Evolutionary conservation across 1,140 invertebrate species (phyloP), one percentile per base, ranked within the genome.

Genomic region (Trichomalopsis sarcophagae): DNA sequence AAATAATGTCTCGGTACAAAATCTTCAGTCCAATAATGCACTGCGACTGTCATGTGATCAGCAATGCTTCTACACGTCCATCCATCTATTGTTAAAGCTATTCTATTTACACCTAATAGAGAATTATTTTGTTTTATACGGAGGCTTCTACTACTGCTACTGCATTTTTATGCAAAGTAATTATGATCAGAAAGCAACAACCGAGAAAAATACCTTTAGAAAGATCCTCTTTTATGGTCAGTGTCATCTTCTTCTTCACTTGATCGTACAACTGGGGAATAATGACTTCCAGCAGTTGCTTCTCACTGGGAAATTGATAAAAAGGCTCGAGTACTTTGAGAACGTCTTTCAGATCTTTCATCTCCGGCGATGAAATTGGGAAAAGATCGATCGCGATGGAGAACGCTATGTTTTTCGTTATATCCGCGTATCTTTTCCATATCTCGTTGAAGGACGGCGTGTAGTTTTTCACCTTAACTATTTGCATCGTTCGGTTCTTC

Each of bases 401-500:
- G 44, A 73, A 86, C 2, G 81, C 81, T 40, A 86, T 86, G 23
- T 66, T 83, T 62, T 86, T 86, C 10, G 85, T 86, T 74, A 86
- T 82, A 6, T 86, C 27, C 7, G 74, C 66, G 36, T 73, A 79
- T 40, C 77, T 86, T 55, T 73, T 86, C 85, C 85, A 86, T 33
- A 86, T 47, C 73, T 83, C 85, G 3, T 79, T 40, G 71, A 85
- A 82, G 13, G 84, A 82, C 11, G 74, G 78, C 33, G 83, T 73
- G n/a, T 30, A 55, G 33, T 78, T 79, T n/a, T 78, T 77, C 17
- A 55, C 21, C 50, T 33, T 84, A 97, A 55, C 82, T 27, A 55
- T 30, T 69, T 84, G 83, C 47, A 80, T 84, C 62, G 71, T 33
- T 74, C 36, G 79, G 21, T 66, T 79, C 23, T 84, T 79, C 1